phyloP scores from a whole-genome alignment of 2,797 vertebrate species.

The Coregonus sp. region DNA sequence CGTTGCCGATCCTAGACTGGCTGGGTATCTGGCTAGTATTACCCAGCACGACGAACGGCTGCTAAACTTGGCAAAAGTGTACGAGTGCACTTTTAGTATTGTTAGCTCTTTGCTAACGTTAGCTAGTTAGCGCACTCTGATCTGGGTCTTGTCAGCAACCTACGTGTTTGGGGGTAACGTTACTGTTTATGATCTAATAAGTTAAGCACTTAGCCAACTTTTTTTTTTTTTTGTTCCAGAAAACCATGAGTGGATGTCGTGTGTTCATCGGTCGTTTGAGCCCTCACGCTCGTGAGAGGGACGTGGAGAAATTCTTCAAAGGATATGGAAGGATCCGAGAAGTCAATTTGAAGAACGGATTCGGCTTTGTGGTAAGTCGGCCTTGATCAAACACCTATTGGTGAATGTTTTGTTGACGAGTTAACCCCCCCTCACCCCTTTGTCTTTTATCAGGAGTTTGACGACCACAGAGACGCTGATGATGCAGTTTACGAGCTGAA shows the following conservation, averaged over 20 bases:
- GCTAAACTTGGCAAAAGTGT: no score
- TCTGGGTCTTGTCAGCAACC: not conserved
- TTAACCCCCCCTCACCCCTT: not conserved
- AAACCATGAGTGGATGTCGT: constrained; percentile 86
- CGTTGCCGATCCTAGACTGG: no score
- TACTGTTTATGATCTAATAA: not conserved
- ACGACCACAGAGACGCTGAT: constrained; percentile 92
- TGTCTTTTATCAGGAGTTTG: constrained; percentile 81
- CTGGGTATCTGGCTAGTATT: no score
- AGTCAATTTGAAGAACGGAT: constrained; percentile 92
- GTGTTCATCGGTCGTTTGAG: constrained; percentile 92
- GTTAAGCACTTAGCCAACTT: not conserved
- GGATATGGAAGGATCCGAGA: constrained; percentile 92
- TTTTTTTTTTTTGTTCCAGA: not conserved
- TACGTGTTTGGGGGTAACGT: not conserved
- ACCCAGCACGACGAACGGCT: no score
- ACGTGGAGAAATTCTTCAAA: constrained; percentile 95
- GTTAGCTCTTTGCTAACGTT: not conserved
- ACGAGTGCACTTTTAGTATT: not conserved
- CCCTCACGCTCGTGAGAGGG: constrained; percentile 87
- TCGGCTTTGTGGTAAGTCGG: constrained; percentile 90
- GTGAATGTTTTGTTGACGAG: not conserved
- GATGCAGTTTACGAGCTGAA: constrained; percentile 93
- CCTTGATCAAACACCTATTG: not conserved
- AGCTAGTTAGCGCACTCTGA: not conserved